These are phyloP conservation scores for Protonemura montana DNA, from an alignment of 2,888 invertebrate genomes.

Conservation along the genomic window DNA sequence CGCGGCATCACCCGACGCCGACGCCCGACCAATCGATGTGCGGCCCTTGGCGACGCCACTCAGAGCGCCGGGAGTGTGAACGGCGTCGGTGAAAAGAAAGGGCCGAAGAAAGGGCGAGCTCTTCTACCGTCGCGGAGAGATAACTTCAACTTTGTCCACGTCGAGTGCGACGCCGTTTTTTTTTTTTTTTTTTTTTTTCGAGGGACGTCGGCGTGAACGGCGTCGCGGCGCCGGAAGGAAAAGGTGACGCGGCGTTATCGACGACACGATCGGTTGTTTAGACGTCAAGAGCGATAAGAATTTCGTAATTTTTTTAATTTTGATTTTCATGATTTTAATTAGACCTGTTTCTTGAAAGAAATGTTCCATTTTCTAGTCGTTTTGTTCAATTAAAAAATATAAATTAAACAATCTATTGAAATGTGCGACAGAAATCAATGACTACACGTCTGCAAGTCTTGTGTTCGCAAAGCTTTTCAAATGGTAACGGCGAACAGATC, in stretches of 20 bases:
- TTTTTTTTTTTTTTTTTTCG: too few species aligned
- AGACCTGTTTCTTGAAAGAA: background rate
- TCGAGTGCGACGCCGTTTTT: background rate
- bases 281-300: background rate
- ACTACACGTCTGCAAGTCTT: too few species aligned
- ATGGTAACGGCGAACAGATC: too few species aligned
- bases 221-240: background rate
- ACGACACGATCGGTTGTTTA: background rate
- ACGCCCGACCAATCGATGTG: conserved; percentile 43
- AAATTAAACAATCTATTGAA: too few species aligned
- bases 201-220: background rate
- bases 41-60: background rate
- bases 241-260: background rate
- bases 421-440: too few species aligned
- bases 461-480: too few species aligned
- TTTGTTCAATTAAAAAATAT: too few species aligned
- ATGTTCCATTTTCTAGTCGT: too few species aligned
- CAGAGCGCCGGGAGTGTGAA: too few species aligned
- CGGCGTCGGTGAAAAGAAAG: too few species aligned
- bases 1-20: conserved; percentile 9
- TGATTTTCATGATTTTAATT: background rate
- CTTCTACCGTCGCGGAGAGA: background rate
- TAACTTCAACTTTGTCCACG: background rate
- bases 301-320: background rate
- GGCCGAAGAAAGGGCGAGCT: background rate